A percentile compares a stretch with the other conserved stretches of the same genome.
Conservation (phyloP, 2,113 vertebrate species). For the Mustelus asterias region DNA sequence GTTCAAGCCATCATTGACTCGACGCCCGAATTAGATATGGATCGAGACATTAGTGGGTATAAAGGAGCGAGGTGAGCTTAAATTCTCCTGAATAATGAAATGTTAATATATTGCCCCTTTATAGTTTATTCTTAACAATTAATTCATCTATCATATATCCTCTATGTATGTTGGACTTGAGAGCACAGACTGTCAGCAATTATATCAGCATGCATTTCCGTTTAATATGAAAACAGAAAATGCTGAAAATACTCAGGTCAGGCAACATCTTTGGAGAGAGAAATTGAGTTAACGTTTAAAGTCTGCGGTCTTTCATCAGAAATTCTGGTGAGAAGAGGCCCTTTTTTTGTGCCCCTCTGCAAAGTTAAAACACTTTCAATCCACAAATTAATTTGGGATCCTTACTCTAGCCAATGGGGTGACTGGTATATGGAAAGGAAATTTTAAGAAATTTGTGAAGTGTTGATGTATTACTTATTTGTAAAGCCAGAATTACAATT, state of each 20-base stretch:
- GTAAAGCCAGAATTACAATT: background rate
- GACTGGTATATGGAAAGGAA: background rate
- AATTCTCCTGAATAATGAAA: too few relatives aligned
- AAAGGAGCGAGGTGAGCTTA: slow-evolving; percentile 74
- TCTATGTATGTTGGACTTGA: background rate
- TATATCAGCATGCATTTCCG: background rate
- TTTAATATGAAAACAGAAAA: background rate
- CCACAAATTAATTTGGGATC: background rate
- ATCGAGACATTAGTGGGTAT: slow-evolving; percentile 76
- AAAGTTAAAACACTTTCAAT: background rate
- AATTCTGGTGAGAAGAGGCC: background rate
- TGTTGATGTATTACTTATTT: background rate
- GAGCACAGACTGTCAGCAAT: background rate
- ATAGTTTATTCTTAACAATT: background rate
- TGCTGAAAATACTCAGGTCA: background rate
- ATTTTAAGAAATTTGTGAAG: background rate
- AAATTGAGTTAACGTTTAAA: background rate
- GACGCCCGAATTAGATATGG: slow-evolving; percentile 94
- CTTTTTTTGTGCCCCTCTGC: background rate
- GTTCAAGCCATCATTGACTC: slow-evolving; percentile 97
- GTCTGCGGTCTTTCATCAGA: background rate
- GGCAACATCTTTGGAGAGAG: background rate
- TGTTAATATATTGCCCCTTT: background rate
- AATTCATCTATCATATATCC: background rate
- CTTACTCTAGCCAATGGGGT: background rate